phyloP scores from a whole-genome alignment of 1,140 invertebrate species.

The Plectrocnemia conspersa region DNA sequence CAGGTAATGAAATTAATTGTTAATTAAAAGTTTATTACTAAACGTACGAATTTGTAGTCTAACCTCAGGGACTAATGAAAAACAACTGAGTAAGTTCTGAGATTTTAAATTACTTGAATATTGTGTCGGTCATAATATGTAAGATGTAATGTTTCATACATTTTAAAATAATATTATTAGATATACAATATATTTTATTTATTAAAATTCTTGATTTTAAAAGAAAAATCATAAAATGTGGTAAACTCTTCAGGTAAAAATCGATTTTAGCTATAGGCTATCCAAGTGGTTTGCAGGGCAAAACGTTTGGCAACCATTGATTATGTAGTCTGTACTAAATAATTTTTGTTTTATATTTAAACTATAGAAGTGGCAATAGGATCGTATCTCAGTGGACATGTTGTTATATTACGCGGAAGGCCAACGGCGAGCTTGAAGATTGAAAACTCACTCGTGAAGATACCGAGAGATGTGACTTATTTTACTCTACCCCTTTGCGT shows the following conservation, averaged over 20 bases:
- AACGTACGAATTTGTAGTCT: background rate
- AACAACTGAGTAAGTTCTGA: background rate
- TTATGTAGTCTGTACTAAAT: background rate
- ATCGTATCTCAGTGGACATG: slow-evolving; percentile 49
- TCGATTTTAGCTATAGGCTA: too few relatives aligned
- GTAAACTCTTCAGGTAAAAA: too few relatives aligned
- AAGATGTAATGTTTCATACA: slow-evolving; percentile 12
- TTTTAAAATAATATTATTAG: background rate
- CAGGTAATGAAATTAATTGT: too few relatives aligned
- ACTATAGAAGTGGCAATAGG: slow-evolving; percentile 49
- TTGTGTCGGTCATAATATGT: background rate
- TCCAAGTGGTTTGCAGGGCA: background rate
- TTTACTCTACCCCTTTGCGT: background rate
- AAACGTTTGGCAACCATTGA: background rate
- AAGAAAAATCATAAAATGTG: background rate
- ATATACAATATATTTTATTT: background rate
- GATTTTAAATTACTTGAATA: background rate
- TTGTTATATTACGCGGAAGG: slow-evolving; percentile 40
- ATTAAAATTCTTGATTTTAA: background rate
- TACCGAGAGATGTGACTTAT: background rate
- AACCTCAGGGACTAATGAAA: background rate
- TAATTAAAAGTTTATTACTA: background rate
- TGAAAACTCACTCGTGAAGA: background rate
- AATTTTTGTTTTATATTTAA: background rate
- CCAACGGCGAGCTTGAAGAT: background rate